Evolutionary conservation across 2,113 vertebrate species (phyloP), one percentile per base, ranked within the genome.

Genomic region (Pungitius pungitius): DNA sequence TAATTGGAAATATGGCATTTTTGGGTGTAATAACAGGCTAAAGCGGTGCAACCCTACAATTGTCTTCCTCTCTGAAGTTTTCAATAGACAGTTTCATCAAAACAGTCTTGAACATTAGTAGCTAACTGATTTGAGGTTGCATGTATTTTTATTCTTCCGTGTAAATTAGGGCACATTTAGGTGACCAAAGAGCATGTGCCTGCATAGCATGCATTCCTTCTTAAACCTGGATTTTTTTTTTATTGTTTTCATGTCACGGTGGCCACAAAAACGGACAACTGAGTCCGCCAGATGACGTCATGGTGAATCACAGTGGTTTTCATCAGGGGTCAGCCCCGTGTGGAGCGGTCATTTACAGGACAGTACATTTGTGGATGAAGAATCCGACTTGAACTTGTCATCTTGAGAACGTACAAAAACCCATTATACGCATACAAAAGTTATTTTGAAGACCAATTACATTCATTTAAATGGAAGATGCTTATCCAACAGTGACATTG

Each of bases 11-110:
- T 73, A 59, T n/a, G 57, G 26, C 84, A 72, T 85, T 88, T 89
- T 88, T 75, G 74, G 61, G 73, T 80, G 78, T 89, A 91, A 89
- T 91, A 81, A 90, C 80, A 84, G 84, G 82, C 80, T 89, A 45
- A 71, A 78, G 61, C 51, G 52, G 24, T 55, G 62, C 90, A 85
- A 88, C 73, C 84, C 87, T 83, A 43, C 69, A 42, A 80, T 84
- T 87, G 72, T 84, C 30, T 86, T 9, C 8, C 30, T 59, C 30
- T 77, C 18, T 66, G 67, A 71, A 80, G 55, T 80, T 70, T 45
- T 78, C 68, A 37, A 37, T 60, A n/a, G 57, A 82, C 81, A 59
- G 80, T 81, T 82, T 85, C 76, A 56, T 70, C 63, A 47, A 66
- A 68, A 39, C 13, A 61, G 30, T 17, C 39, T 15, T 11, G 4